Conservation (phyloP, 1,140 invertebrate species). For the Oscheius sp. region DNA sequence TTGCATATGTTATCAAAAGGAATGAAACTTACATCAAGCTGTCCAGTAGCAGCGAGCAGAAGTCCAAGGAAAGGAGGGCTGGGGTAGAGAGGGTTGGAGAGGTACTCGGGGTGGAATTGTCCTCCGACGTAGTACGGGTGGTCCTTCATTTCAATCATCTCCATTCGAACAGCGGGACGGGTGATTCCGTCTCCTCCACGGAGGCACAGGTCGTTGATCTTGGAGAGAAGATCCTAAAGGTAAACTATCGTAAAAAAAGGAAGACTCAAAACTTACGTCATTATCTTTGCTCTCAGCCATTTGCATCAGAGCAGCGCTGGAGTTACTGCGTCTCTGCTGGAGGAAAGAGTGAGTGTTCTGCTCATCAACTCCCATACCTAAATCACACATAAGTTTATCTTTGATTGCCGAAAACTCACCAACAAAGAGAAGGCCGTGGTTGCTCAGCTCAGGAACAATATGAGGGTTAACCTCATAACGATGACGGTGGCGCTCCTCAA, state of each 20-base stretch:
- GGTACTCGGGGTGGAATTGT: conserved; percentile 96
- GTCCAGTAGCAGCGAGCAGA: conserved; percentile 77
- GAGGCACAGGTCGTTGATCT: conserved; percentile 50
- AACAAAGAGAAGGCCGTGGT: conserved; percentile 83
- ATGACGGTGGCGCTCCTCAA: conserved; percentile 96
- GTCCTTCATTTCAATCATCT: conserved; percentile 71
- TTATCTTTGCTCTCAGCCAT: conserved; percentile 41
- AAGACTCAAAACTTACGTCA: neutral
- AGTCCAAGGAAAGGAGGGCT: conserved; percentile 93
- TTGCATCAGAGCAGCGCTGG: conserved; percentile 46
- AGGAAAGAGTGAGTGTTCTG: conserved; percentile 20
- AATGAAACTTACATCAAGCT: conserved; percentile 34
- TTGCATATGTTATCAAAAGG: neutral
- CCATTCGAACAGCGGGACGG: conserved; percentile 73
- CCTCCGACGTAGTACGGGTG: conserved; percentile 92
- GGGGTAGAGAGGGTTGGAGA: conserved; percentile 85
- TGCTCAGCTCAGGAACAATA: conserved; percentile 76
- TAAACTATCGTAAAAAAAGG: too few species aligned
- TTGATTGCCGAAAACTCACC: conserved; percentile 65
- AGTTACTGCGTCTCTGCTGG: conserved; percentile 38
- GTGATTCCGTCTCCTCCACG: conserved; percentile 49
- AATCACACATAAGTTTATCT: neutral
- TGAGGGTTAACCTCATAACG: conserved; percentile 78
- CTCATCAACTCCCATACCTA: conserved; percentile 66
- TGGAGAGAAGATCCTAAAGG: conserved; percentile 46